Base-by-base conservation (phyloP, 2,888 invertebrate genomes). In the Lypha dubia region DNA sequence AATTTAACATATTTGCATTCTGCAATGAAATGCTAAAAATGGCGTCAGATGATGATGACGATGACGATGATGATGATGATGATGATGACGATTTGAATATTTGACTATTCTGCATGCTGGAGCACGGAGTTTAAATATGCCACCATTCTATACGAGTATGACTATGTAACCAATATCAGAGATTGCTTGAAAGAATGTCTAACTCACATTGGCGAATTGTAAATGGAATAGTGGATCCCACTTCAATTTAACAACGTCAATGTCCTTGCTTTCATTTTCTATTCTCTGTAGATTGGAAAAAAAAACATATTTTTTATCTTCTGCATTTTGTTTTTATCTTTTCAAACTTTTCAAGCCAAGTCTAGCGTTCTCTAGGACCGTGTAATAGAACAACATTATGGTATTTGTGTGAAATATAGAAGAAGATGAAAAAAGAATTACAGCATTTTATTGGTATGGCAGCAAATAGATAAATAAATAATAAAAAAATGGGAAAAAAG, bases 261-360 rank as follows among this genome's bases (percentile, higher is more conserved):
- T 73, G 84, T 81, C 81, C 77, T 84, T 77, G 84, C 74, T 77
- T 76, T 84, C 56, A 22, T 44, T 63, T 70, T 60, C 17, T 51
- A 46, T 63, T 49, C 35, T 71, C 13, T 35, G 17, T 20, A 38
- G 35, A 62, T 44, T n/a, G n/a, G n/a, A n/a, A n/a, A n/a, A n/a
- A 38, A 38, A 53, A 58, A 77, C 28, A 58, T 56, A 24, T 35
- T 70, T 53, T 62, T 53, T 13, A 20, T 41, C 4, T 65, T 46
- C 7, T n/a, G n/a, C 13, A 15, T n/a, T n/a, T n/a, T 63, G 44
- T 38, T 15, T 35, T 49, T 38, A 15, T 56, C 8, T 41, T 41
- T 17, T 15, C 6, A 22, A 41, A 3, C 5, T 24, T 62, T 46
- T 65, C 11, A 17, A 41, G 8, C 28, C 56, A 51, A 70, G 63